Conservation (phyloP, 2,113 vertebrate species). For the Phaethornis superciliosus region DNA sequence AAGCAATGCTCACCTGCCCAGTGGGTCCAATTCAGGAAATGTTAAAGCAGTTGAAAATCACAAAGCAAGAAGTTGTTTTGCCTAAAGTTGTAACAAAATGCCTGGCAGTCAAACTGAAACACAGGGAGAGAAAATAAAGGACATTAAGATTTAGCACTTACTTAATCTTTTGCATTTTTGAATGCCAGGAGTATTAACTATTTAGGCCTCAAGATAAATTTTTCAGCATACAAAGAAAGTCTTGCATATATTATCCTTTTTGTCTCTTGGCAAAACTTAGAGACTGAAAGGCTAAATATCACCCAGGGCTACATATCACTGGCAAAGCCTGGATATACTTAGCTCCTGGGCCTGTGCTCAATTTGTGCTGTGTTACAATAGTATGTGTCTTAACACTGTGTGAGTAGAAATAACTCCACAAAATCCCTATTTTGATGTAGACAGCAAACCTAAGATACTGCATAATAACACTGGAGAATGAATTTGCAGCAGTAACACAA, state of each 20-base stretch:
- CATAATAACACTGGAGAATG: background rate
- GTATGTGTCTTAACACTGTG: background rate
- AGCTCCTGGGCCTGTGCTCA: background rate
- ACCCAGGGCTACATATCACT: background rate
- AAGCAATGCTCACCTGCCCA: background rate
- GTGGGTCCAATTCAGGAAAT: background rate
- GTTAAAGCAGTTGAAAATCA: background rate
- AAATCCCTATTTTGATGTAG: background rate
- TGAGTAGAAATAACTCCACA: background rate
- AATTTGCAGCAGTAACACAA: constrained; percentile 18
- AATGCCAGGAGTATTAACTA: background rate
- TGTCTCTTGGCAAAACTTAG: background rate
- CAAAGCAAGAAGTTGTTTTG: background rate
- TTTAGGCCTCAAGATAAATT: background rate
- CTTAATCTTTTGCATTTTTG: background rate
- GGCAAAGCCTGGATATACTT: background rate
- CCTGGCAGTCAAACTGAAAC: background rate
- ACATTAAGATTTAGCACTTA: background rate
- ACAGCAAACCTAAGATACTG: background rate
- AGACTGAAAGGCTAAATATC: background rate
- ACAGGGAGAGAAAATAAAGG: background rate
- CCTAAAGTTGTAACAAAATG: background rate
- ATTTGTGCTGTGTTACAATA: background rate
- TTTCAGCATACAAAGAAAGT: background rate
- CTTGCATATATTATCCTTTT: background rate